A percentile compares a stretch with the other conserved stretches of the same genome.
Evolutionary conservation across 1,140 invertebrate species (phyloP).

Genomic region (Zaprionus gabonicus): DNA sequence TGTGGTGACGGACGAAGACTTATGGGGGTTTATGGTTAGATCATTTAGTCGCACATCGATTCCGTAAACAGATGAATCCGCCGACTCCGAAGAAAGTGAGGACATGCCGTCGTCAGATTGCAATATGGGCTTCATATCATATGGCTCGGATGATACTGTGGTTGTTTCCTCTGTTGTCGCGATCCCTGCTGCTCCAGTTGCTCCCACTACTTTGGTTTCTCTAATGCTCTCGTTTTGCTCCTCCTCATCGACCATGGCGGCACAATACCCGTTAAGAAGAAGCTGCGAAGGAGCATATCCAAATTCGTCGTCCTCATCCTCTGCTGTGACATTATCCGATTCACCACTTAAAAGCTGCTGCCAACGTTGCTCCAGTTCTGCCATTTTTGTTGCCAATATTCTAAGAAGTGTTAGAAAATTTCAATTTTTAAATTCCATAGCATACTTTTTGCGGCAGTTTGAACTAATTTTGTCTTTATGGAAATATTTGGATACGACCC

Average conservation of each 20-base stretch:
- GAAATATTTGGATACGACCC: too few species aligned
- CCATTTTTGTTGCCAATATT: constrained; percentile 87
- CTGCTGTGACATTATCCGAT: constrained; percentile 37
- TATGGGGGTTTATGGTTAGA: constrained; percentile 50
- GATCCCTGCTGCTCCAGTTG: constrained; percentile 19
- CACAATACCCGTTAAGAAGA: constrained; percentile 86
- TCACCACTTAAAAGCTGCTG: constrained; percentile 72
- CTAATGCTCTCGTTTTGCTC: not conserved
- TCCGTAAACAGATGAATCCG: constrained; percentile 78
- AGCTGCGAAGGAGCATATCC: constrained; percentile 86
- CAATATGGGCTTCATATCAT: constrained; percentile 43
- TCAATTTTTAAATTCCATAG: not conserved
- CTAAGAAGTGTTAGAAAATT: constrained; percentile 61
- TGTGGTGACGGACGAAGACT: constrained; percentile 71
- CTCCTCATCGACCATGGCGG: constrained; percentile 85
- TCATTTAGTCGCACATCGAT: constrained; percentile 56
- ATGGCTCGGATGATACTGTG: constrained; percentile 58
- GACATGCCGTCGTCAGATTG: constrained; percentile 80
- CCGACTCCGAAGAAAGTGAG: constrained; percentile 74
- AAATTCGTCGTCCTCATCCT: constrained; percentile 56
- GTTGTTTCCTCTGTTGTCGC: constrained; percentile 49
- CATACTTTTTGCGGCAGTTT: not conserved
- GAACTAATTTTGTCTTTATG: not conserved
- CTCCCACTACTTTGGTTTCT: constrained; percentile 26
- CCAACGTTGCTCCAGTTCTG: constrained; percentile 86